A percentile compares a stretch with the other conserved stretches of the same genome.
Evolutionary conservation across 1,140 invertebrate species (phyloP).

Genomic region (Drosophila insularis): DNA sequence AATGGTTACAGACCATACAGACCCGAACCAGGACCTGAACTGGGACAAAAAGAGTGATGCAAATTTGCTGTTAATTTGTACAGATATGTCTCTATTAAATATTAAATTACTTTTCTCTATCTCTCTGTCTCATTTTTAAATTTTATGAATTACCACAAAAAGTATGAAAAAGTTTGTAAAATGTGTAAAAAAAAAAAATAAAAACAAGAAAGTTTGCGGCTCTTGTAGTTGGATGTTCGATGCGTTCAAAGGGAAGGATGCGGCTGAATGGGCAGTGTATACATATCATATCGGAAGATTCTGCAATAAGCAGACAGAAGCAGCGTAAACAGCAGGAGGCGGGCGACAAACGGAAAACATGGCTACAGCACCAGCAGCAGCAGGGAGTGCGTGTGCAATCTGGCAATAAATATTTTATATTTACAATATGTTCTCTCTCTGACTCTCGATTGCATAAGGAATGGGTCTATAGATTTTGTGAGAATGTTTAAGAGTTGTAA

Average conservation of each 20-base stretch:
- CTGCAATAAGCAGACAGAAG: not conserved
- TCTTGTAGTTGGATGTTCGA: slow-evolving; percentile 53
- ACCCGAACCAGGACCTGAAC: not conserved
- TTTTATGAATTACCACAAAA: slow-evolving; percentile 59
- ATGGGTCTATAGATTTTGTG: slow-evolving; percentile 37
- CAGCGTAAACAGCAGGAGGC: slow-evolving; percentile 5
- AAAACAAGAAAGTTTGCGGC: slow-evolving; percentile 18
- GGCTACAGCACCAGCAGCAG: not conserved
- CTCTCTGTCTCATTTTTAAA: slow-evolving; percentile 29
- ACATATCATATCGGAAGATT: slow-evolving; percentile 45
- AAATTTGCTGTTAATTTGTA: slow-evolving; percentile 68
- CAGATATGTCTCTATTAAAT: slow-evolving; percentile 73
- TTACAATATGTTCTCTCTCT: slow-evolving; percentile 49
- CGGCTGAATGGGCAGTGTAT: slow-evolving; percentile 50
- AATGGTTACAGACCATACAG: not conserved
- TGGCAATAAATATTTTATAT: slow-evolving; percentile 76
- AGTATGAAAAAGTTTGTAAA: slow-evolving; percentile 38
- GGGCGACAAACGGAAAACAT: slow-evolving; percentile 24
- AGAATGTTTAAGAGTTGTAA: slow-evolving; percentile 15
- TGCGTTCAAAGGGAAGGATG: slow-evolving; percentile 67
- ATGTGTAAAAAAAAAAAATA: not conserved
- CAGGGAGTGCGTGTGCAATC: slow-evolving; percentile 61
- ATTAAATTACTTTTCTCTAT: slow-evolving; percentile 39
- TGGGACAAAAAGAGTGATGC: not conserved
- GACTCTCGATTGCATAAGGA: slow-evolving; percentile 6